Evolutionary conservation across 2,888 invertebrate genomes (phyloP), one percentile per base, ranked within the genome.

Genomic region (Scotopteryx bipunctaria): DNA sequence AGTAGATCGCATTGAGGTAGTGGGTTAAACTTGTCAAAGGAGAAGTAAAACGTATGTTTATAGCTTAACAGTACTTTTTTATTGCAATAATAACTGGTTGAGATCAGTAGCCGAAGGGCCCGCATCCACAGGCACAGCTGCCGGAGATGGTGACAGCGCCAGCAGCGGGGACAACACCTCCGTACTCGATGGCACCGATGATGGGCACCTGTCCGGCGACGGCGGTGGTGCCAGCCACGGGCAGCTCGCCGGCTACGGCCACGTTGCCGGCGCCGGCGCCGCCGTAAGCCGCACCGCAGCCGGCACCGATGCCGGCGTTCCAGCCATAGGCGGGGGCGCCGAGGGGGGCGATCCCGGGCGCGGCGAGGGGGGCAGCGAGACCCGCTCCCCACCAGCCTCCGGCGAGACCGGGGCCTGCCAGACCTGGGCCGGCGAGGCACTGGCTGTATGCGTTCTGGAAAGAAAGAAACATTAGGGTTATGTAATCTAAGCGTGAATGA

Each of bases 131-230:
- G 0, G 67, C 69, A 55, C 78, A 78, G 44, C 67, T 63, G 2
- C 78, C 79, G n/a, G 66, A 46, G 51, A 82, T 76, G 36, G 71
- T 64, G 40, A 80, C 78, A 2, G 66, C 47, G 25, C 82, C 83
- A 42, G 63, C 65, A 48, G 80, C 76, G 19, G 69, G 69, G 8
- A 80, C 67, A 16, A 53, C 53, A 13, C 81, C 81, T 9, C 78
- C 67, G 57, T 78, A 72, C 19, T 51, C 59, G 13, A 80, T 78
- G 31, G 70, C 66, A n/a, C 78, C 78, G 43, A 73, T 52, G 46
- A 78, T 69, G 16, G 78, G 75, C 31, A 81, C 66, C 35, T 67
- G 67, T 14, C 81, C 81, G 9, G 61, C 63, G 31, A 79, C 57
- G 14, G 55, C 55, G 9, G 77, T 66, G n/a, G 54, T 57, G 37